phyloP scores from a whole-genome alignment of 2,888 invertebrate genomes.

The Ormyrus labotus region DNA sequence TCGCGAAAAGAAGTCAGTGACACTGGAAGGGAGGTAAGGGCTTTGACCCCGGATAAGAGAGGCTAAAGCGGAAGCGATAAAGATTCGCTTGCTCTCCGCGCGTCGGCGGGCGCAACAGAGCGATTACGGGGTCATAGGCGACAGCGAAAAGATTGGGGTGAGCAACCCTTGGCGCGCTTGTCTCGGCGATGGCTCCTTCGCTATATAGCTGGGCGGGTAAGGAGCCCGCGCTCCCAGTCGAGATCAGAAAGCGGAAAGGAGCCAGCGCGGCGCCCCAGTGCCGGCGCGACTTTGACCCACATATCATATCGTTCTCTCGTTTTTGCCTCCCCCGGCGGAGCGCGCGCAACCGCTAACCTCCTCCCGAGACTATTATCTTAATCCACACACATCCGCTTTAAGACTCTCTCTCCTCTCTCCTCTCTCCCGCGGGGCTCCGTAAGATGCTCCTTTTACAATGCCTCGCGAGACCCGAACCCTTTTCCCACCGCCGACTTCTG shows the following conservation, averaged over 20 bases:
- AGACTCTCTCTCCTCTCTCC: slow-evolving; percentile 56
- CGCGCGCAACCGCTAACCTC: not conserved
- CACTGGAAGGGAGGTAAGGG: no score
- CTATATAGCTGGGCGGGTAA: slow-evolving; percentile 15
- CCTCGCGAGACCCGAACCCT: not conserved
- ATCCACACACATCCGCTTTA: slow-evolving; percentile 74
- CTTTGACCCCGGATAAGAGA: not conserved
- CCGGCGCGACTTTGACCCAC: slow-evolving; percentile 54
- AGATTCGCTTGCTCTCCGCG: not conserved
- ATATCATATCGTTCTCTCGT: slow-evolving; percentile 62
- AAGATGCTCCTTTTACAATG: no score
- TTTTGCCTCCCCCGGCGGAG: slow-evolving; percentile 65
- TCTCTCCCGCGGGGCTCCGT: no score
- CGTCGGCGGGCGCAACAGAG: slow-evolving; percentile 20
- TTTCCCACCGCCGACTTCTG: slow-evolving; percentile 28
- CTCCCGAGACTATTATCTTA: slow-evolving; percentile 74
- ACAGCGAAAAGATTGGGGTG: slow-evolving; percentile 45
- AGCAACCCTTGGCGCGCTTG: slow-evolving; percentile 34
- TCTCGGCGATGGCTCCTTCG: not conserved
- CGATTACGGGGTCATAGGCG: slow-evolving; percentile 16
- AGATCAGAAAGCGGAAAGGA: slow-evolving; percentile 60
- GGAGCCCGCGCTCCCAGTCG: slow-evolving; percentile 21
- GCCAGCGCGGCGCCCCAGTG: slow-evolving; percentile 70
- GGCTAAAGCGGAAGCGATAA: slow-evolving; percentile 2
- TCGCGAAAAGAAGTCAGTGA: no score